phyloP scores from a whole-genome alignment of 2,888 invertebrate species.

The Pyrrhosoma nymphula region DNA sequence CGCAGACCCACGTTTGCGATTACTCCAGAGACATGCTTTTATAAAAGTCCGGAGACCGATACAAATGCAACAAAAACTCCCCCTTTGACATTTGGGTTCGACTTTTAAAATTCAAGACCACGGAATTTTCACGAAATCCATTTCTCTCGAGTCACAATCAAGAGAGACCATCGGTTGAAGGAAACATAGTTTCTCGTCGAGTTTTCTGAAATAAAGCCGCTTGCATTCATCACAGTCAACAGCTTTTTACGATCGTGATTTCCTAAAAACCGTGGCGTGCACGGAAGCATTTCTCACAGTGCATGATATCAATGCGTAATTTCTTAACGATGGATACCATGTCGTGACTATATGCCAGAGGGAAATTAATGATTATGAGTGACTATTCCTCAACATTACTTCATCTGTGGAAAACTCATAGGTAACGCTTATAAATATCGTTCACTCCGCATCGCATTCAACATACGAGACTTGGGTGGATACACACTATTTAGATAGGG shows the following conservation, averaged over 20 bases:
- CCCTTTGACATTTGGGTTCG: background rate
- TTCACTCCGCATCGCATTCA: too few relatives aligned
- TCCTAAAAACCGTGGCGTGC: background rate
- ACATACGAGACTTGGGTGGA: too few relatives aligned
- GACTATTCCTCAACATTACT: background rate
- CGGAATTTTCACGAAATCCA: background rate
- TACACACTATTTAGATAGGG: too few relatives aligned
- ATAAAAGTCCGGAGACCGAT: background rate
- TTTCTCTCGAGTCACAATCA: background rate
- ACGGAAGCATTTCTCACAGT: background rate
- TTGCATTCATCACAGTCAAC: constrained; percentile 8
- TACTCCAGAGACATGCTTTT: too few relatives aligned
- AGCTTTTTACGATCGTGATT: background rate
- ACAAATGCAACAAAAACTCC: background rate
- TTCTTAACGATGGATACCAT: background rate
- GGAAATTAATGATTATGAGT: background rate
- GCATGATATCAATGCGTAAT: background rate
- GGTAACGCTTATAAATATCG: background rate
- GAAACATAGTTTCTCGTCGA: background rate
- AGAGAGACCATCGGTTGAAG: background rate
- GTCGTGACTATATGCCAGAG: background rate
- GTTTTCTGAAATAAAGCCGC: background rate
- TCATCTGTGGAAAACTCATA: background rate
- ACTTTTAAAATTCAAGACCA: background rate
- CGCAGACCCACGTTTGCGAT: too few relatives aligned